Base-by-base conservation (phyloP, 2,113 vertebrate species). In the Pomatorhinus ruficollis region DNA sequence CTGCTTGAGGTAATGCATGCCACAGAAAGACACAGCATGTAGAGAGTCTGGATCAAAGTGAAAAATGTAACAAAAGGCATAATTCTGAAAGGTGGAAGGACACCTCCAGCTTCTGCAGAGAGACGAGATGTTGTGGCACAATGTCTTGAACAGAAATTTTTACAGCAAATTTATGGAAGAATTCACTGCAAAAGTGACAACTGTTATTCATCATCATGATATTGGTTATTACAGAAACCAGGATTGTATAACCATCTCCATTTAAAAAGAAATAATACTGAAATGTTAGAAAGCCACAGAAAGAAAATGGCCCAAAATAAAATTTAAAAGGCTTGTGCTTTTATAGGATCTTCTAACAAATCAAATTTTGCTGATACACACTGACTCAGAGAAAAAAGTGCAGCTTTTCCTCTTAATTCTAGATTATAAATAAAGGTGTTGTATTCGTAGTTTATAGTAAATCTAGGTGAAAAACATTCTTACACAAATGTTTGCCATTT, bases 1-100 rank as follows among this genome's bases (percentile, higher is more conserved):
- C 78, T 85, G 61, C 42, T 94, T 79, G 61, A 85, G 78, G 39
- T 78, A 65, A 8, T 25, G 70, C 44, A 40, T 44, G 28, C 28
- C 74, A 82, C 33, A 91, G 74, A 83, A 87, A 93, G 45, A 76
- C 37, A 85, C 7, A 60, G 39, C 22, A 63, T 20, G 21, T 15
- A 33, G 14, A 63, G 24, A 35, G 11, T 12, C 23, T 33, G 35
- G 52, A 70, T 86, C 30, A 87, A 83, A 90, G 64, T 14, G 59
- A 86, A 77, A 92, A 77, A 70, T 37, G 37, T 60, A 88, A 85
- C 45, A 93, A 63, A 91, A 80, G 28, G 45, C 28, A n/a, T 25
- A 93, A 20, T 61, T 96, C 87, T 69, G 74, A 83, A 77, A 59
- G 64, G 11, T 45, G 13, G 33, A 71, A 50, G 12, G 56, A 52